Conservation (phyloP, 2,797 vertebrate genomes). For the Apogon talboti region DNA sequence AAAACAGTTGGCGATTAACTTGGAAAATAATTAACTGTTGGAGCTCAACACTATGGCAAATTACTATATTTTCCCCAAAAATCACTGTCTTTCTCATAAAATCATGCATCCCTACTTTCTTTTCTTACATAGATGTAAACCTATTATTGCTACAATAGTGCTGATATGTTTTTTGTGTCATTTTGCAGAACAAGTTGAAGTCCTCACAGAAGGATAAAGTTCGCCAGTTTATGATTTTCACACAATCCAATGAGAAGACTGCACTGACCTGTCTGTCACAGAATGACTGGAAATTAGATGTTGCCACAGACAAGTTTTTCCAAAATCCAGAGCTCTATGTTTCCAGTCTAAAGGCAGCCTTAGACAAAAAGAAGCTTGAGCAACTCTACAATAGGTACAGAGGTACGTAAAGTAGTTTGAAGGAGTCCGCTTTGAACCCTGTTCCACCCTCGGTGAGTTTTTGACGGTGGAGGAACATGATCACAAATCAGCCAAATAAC, state of each 20-base stretch:
- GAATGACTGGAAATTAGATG: constrained; percentile 99
- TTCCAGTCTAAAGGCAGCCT: constrained; percentile 91
- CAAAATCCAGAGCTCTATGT: constrained; percentile 98
- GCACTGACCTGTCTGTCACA: constrained; percentile 96
- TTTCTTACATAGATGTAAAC: neutral
- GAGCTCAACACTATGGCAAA: too few relatives aligned
- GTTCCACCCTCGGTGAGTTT: neutral
- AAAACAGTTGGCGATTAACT: too few relatives aligned
- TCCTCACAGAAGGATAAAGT: constrained; percentile 99
- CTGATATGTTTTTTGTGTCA: constrained; percentile 24
- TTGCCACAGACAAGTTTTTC: constrained; percentile 99
- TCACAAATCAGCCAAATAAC: neutral
- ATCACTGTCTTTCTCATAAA: too few relatives aligned
- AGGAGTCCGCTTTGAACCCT: neutral
- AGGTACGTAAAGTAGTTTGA: constrained; percentile 83
- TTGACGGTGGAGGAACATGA: neutral
- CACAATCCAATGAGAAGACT: constrained; percentile 97
- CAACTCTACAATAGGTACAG: constrained; percentile 98
- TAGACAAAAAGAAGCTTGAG: constrained; percentile 97
- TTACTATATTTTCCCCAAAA: too few relatives aligned
- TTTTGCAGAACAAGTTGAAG: constrained; percentile 98
- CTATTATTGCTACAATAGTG: neutral
- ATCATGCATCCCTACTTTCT: too few relatives aligned
- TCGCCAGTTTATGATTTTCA: constrained; percentile 99
- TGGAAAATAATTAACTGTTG: too few relatives aligned